These are phyloP conservation scores for Sebastes diploproa DNA, from an alignment of 2,797 vertebrate species.

Conservation along the genomic window DNA sequence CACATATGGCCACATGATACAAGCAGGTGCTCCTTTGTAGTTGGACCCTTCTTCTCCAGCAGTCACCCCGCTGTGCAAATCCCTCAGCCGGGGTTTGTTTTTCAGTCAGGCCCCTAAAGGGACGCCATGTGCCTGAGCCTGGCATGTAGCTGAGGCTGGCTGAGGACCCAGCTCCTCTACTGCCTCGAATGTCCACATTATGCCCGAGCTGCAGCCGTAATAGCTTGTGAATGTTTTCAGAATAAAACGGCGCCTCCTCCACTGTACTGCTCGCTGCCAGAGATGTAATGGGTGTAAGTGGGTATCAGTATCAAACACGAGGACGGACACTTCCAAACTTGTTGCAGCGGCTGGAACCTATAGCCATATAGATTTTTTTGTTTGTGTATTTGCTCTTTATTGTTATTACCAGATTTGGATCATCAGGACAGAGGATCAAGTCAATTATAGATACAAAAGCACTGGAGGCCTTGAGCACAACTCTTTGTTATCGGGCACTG, in stretches of 20 bases:
- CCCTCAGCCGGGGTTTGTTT: constrained; percentile 45
- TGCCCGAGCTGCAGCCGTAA: neutral
- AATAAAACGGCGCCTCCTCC: constrained; percentile 9
- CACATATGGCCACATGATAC: constrained; percentile 16
- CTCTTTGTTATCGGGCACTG: constrained; percentile 6
- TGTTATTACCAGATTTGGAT: neutral
- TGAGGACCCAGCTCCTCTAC: constrained; percentile 22
- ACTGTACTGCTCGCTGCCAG: constrained; percentile 1
- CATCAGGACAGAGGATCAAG: neutral
- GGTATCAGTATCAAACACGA: neutral
- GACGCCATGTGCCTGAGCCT: constrained; percentile 27
- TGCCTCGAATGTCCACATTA: constrained; percentile 14
- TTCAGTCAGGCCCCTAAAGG: constrained; percentile 37
- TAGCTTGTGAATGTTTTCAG: constrained; percentile 26
- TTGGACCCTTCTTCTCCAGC: constrained; percentile 13
- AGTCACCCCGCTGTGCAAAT: constrained; percentile 60
- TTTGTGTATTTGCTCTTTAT: neutral
- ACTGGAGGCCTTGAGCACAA: neutral
- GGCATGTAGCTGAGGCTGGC: constrained; percentile 4
- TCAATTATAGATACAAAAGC: constrained; percentile 1
- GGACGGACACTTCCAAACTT: neutral
- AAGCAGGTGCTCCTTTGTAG: constrained; percentile 30
- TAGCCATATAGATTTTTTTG: neutral
- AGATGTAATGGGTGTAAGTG: constrained; percentile 14
- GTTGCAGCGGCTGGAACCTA: neutral